Percentiles rank a stretch among this genome's conserved stretches.
phyloP scores from a whole-genome alignment of 1,140 invertebrate genomes.

The Heliconius eleuchia region DNA sequence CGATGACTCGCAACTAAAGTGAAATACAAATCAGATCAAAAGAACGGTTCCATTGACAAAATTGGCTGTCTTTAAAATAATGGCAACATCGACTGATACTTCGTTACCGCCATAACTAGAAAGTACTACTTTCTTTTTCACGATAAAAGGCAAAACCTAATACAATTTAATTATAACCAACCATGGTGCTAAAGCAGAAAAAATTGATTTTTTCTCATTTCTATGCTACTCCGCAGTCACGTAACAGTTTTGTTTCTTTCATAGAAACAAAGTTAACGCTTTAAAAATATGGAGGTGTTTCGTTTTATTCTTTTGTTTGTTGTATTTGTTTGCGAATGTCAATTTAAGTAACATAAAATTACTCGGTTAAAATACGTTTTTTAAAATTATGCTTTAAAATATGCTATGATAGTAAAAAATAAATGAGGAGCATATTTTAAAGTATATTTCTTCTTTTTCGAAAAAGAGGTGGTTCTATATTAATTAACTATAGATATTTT shows the following conservation, averaged over 20 bases:
- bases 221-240: constrained; percentile 22
- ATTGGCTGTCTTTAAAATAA: constrained; percentile 23
- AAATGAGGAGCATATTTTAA: too few relatives aligned
- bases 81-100: constrained; percentile 19
- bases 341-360: too few relatives aligned
- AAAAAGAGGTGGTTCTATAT: too few relatives aligned
- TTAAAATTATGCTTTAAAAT: too few relatives aligned
- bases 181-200: constrained; percentile 41
- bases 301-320: neutral
- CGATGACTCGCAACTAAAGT: neutral
- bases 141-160: constrained; percentile 55
- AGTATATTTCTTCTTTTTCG: too few relatives aligned
- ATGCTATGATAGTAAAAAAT: too few relatives aligned
- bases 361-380: too few relatives aligned
- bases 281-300: neutral
- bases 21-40: constrained; percentile 15
- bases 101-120: constrained; percentile 47
- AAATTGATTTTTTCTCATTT: constrained; percentile 48
- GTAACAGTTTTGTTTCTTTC: constrained; percentile 27
- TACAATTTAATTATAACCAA: constrained; percentile 55
- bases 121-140: constrained; percentile 60
- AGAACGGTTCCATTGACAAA: neutral
- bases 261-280: constrained; percentile 14
- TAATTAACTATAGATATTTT: too few relatives aligned
- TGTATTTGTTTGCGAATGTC: neutral